Evolutionary conservation across 2,888 invertebrate species (phyloP), one percentile per base, ranked within the genome.

Genomic region (Drosophila lutescens): DNA sequence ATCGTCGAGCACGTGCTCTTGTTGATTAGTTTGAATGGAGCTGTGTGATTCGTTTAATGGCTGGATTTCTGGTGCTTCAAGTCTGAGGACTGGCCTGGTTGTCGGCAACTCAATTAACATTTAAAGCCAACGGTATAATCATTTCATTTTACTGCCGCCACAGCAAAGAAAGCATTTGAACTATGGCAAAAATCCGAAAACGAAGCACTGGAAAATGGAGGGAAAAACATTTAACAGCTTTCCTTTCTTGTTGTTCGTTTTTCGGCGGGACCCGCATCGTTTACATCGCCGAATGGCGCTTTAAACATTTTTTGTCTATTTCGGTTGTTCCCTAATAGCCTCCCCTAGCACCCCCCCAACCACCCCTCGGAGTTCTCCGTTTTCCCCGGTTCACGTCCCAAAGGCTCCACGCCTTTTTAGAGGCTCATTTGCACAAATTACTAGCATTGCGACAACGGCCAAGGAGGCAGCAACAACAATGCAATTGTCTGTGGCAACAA

Each of bases 341-440:
- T 26, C 46, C 26, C n/a, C 30, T 3, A 10, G 10, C 4, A 10
- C 8, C 5, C 12, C n/a, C n/a, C 32, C 4, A 1, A 4, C 2
- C 12, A 10, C 8, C 3, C 13, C 6, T 12, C 20, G 4, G 20
- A 43, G 38, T 46, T 47, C 20, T 43, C 44, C 54, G 65, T 4
- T 32, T 4, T 12, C 12, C 12, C 34, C 34, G 12, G 34, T 47
- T 67, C 65, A 65, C 57, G 78, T 62, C 76, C 70, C 62, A 53
- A 54, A 77, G 74, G 65, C 66, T 60, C 58, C 77, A 63, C 56
- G 88, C 88, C 77, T 77, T 87, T 59, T 83, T 79, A 74, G 82
- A 86, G 89, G 86, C 89, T 89, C 89, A 89, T 90, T 90, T 90
- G 89, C 86, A 89, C 85, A 90, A 89, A 89, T 88, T 90, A 89